Evolutionary conservation across 2,797 vertebrate species (phyloP), one percentile per base, ranked within the genome.

Genomic region (Poecilia velifera): DNA sequence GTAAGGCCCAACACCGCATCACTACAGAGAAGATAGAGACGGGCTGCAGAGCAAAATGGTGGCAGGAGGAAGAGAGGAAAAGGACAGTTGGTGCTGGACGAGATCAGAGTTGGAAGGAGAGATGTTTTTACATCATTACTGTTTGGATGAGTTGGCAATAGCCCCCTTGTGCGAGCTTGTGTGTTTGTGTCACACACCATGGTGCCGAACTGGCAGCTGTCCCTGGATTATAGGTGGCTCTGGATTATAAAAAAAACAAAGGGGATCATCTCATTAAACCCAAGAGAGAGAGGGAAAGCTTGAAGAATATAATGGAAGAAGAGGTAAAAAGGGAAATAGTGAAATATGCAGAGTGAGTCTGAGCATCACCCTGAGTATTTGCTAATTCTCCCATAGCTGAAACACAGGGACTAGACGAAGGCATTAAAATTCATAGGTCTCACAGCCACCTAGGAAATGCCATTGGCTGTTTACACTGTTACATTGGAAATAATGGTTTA

Each of bases 401-500:
- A 73, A 85, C 77, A 74, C 72, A 13, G 77, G 62, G 73, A 82
- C 77, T 81, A 83, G 85, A 84, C 80, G 62, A 77, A 82, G 68
- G 73, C 80, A 91, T 91, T 89, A 84, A 90, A 83, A 94, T 93
- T 90, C 83, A 91, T 82, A 66, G 81, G 72, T 68, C 80, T 86
- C 84, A 45, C 84, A 84, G 85, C 82, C 79, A 72, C 84, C 79
- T 53, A 72, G 88, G 85, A 86, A 90, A 83, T 53, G 84, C 90
- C 82, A 74, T n/a, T 86, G 90, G 92, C 88, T 93, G 84, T 93
- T 92, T 92, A 87, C 88, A 55, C 57, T 78, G 76, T 88, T 91
- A 82, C 89, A 86, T 82, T 87, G 91, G 89, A 92, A 88, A 93
- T 90, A 90, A 88, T 81, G 66, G 83, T 92, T 91, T 94, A 92